Evolutionary conservation across 2,113 vertebrate genomes (phyloP), one percentile per base, ranked within the genome.

Genomic region (Erythrolamprus reginae): DNA sequence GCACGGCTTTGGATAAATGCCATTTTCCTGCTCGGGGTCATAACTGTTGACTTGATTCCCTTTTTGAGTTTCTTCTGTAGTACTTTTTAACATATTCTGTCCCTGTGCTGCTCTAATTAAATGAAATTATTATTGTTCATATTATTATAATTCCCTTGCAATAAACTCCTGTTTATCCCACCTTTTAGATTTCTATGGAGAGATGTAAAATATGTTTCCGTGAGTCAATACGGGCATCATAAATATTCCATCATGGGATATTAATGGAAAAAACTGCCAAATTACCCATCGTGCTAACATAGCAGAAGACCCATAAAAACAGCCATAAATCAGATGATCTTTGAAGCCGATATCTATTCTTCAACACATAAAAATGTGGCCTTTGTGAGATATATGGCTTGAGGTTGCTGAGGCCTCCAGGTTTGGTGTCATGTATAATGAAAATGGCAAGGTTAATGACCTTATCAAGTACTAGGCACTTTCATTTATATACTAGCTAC

Each of bases 231-330:
- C 90, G 92, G 91, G 87, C 61, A 94, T 94, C 95, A 95, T 96
- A 97, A 96, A 96, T 95, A 95, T 45, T 95, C 93, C 94, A 77
- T 95, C 95, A 97, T 96, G 93, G 89, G 92, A 93, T 96, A 96
- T 93, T 96, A 97, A 97, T 96, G 95, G 96, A 97, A 96, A 90
- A 56, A 48, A 91, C 33, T 91, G 92, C 89, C 93, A 95, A 92
- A 89, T 87, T 94, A 93, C 89, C 93, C 85, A 94, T 92, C 87
- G 92, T 28, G 1, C 61, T 89, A 93, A 86, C 89, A 93, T 92
- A 94, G 90, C 91, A 93, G 87, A 96, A 93, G 91, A 61, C 93
- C 77, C 70, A 92, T 94, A 95, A 96, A 95, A 92, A 94, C 89
- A 89, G 51, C 87, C 92, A 92, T 95, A 96, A 95, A 96, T 96